Conservation (phyloP, 1,140 invertebrate species). For the Triops cancriformis region DNA sequence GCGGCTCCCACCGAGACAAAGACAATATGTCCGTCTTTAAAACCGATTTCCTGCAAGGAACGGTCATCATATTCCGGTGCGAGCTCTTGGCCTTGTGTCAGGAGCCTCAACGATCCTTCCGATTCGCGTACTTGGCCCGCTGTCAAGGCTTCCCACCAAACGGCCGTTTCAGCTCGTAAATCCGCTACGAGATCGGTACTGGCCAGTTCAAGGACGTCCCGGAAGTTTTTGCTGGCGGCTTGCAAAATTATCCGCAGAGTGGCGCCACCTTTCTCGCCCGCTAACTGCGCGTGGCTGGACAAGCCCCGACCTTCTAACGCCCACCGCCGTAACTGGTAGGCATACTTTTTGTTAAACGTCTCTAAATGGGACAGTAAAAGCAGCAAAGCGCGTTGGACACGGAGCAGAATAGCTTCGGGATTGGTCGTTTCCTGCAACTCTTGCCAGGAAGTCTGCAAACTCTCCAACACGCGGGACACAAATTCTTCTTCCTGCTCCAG, state of each 20-base stretch:
- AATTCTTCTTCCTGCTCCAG: constrained; percentile 85
- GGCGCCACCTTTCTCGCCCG: constrained; percentile 47
- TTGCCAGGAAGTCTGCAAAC: constrained; percentile 59
- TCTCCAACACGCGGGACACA: constrained; percentile 51
- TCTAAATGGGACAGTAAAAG: constrained; percentile 85
- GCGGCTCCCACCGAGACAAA: constrained; percentile 79
- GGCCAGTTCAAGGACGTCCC: constrained; percentile 63
- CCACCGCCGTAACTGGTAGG: constrained; percentile 76
- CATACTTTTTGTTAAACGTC: constrained; percentile 77
- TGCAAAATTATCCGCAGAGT: constrained; percentile 68
- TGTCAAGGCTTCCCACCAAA: constrained; percentile 69
- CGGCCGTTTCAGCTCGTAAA: constrained; percentile 81
- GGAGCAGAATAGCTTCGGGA: constrained; percentile 70
- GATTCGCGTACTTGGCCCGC: constrained; percentile 40
- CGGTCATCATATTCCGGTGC: constrained; percentile 90
- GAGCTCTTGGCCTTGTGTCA: constrained; percentile 85
- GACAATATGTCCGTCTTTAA: constrained; percentile 75
- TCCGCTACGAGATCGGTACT: constrained; percentile 79
- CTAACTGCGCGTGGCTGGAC: constrained; percentile 54
- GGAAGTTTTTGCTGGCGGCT: constrained; percentile 71
- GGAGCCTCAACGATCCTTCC: constrained; percentile 79
- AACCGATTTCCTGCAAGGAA: constrained; percentile 75
- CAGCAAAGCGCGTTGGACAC: constrained; percentile 78
- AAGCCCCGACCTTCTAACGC: constrained; percentile 68
- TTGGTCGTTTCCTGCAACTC: constrained; percentile 50